Evolutionary conservation across 2,888 invertebrate species (phyloP).

Genomic region (Limnephilus auricula): DNA sequence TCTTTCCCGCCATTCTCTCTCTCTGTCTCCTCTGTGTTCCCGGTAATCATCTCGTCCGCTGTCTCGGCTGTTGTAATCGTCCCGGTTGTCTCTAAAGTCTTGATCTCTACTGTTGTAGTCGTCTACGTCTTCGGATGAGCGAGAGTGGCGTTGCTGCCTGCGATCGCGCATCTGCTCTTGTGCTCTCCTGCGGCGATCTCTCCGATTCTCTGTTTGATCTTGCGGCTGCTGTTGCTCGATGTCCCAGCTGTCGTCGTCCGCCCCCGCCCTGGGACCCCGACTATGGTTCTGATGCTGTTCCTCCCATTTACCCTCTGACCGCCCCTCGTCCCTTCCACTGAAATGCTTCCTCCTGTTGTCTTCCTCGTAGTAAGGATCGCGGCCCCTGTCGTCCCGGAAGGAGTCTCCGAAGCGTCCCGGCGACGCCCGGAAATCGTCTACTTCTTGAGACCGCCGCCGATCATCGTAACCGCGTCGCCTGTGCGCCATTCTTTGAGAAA

Average conservation of each 20-base stretch:
- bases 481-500: slow-evolving; percentile 54
- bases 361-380: slow-evolving; percentile 54
- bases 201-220: slow-evolving; percentile 59
- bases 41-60: slow-evolving; percentile 66
- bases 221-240: slow-evolving; percentile 42
- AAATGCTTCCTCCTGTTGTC: slow-evolving; percentile 59
- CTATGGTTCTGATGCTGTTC: not conserved
- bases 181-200: not conserved
- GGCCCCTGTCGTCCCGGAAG: slow-evolving; percentile 62
- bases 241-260: slow-evolving; percentile 48
- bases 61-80: slow-evolving; percentile 71
- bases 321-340: slow-evolving; percentile 47
- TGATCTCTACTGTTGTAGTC: slow-evolving; percentile 69
- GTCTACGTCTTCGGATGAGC: slow-evolving; percentile 71
- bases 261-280: slow-evolving; percentile 43
- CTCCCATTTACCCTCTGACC: slow-evolving; percentile 16
- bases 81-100: slow-evolving; percentile 41
- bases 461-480: slow-evolving; percentile 53
- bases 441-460: slow-evolving; percentile 40
- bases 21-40: slow-evolving; percentile 61
- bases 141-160: slow-evolving; percentile 67
- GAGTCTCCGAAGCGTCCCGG: slow-evolving; percentile 57
- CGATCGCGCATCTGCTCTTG: slow-evolving; percentile 66
- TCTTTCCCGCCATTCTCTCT: slow-evolving; percentile 67
- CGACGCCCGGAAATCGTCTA: slow-evolving; percentile 55